Percentiles rank a stretch among this genome's conserved stretches.
Conservation (phyloP, 2,113 vertebrate genomes). For the Antechinus flavipes region DNA sequence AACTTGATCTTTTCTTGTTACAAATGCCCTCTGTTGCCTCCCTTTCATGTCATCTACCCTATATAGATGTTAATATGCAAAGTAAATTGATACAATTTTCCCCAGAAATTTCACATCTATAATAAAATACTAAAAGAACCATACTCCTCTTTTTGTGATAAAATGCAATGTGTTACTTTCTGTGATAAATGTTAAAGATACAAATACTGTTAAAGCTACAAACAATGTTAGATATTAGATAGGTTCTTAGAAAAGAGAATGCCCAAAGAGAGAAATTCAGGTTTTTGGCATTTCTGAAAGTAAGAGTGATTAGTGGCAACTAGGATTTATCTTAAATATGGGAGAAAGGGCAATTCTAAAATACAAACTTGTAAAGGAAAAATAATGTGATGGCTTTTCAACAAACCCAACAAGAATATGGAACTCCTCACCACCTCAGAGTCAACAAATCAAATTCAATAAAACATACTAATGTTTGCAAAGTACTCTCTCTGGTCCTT, state of each 20-base stretch:
- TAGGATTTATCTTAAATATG: neutral
- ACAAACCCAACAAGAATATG: neutral
- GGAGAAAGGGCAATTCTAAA: neutral
- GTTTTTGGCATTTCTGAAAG: neutral
- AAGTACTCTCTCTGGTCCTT: neutral
- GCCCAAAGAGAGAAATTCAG: neutral
- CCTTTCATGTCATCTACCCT: neutral
- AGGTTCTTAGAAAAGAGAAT: neutral
- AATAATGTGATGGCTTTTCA: neutral
- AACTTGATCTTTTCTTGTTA: neutral
- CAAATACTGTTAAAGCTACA: conserved; percentile 6
- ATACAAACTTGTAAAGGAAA: neutral
- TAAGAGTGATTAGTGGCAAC: neutral
- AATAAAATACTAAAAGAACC: conserved; percentile 1
- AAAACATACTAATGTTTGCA: neutral
- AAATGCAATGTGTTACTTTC: neutral
- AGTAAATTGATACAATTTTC: neutral
- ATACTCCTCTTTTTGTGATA: neutral
- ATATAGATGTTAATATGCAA: neutral
- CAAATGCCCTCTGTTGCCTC: neutral
- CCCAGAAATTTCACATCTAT: conserved; percentile 11
- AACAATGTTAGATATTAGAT: neutral
- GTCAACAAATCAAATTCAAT: neutral
- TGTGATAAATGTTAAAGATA: neutral
- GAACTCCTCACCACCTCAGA: neutral